Evolutionary conservation across 2,797 vertebrate species (phyloP), one percentile per base, ranked within the genome.

Genomic region (Melopsittacus undulatus): DNA sequence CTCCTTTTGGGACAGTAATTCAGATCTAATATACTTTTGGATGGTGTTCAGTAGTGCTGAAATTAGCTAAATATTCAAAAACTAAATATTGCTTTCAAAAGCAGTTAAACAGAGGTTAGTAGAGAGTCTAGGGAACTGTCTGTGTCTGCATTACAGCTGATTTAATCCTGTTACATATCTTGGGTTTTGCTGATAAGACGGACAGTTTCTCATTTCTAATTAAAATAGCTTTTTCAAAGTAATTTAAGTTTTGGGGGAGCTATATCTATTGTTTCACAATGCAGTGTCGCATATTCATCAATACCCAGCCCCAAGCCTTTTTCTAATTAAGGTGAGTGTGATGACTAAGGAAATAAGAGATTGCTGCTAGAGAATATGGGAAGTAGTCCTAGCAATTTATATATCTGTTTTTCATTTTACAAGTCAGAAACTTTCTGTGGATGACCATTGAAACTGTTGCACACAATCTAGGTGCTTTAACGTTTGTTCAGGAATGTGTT

Each of bases 1-100:
- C 83, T 94, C 73, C 63, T 92, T 66, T 29, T 91, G 92, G 84
- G 73, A 91, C 45, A 95, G 89, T 96, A 95, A 94, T 91, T 96
- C 85, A 95, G 54, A 73, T 27, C 62, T 94, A 95, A 81, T 87
- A 56, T 87, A 75, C 48, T 88, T 88, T 70, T 69, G 49, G 72
- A 13, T 84, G 62, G 70, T 90, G 52, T 52, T 90, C 77, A 86
- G 36, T 80, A 88, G 89, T 96, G 93, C 69, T 94, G 93, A 83
- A 86, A 85, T 89, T 91, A 80, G 38, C 17, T 62, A 73, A 59
- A 62, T 54, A 69, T 57, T 79, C 32, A 63, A 56, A 90, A 87
- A 22, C 11, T 67, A 86, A 92, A 43, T 54, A 75, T 9, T 61
- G 16, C 13, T 78, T 93, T 81, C 34, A 68, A 52, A 92, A 92